Evolutionary conservation across 2,888 invertebrate species (phyloP), one percentile per base, ranked within the genome.

Genomic region (Synergus laeviventris): DNA sequence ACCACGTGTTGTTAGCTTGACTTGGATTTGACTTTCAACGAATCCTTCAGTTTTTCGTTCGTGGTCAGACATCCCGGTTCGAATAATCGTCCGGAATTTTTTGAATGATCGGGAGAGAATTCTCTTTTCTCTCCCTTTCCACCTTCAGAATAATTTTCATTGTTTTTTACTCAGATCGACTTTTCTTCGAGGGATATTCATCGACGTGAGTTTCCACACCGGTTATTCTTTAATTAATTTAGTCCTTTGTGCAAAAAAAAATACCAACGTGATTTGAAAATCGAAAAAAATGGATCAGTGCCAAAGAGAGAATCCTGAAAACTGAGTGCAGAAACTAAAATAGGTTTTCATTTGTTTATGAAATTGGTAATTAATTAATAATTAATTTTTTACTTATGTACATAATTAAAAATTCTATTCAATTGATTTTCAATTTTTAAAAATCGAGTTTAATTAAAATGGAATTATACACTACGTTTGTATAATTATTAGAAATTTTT

Each of bases 21-120:
- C 81, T 82, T 78, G 76, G 76, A 76, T 82, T 82, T 76, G 79
- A 77, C 74, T 73, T 77, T 79, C 59, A 62, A 76, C 75, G 78
- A 78, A 81, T 81, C 81, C 79, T 78, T 87, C 85, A 87, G 87
- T 88, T 87, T 86, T 85, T 85, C 82, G 83, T 85, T 83, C 80
- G 86, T 83, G 81, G 81, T 82, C 83, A 80, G 80, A 76, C 81
- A 81, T 82, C 77, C 78, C 81, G 81, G 82, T 84, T 82, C 82
- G 81, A 77, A 81, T 70, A 79, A 81, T 31, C 24, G n/a, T n/a
- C 31, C 31, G n/a, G 70, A 49, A 24, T 45, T 36, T 64, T 21
- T n/a, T 70, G 18, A 70, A 31, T 49, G 45, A 31, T 54, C 31
- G 49, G 70, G n/a, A 70, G 49, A 49, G 70, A 54, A 70, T 36